These are phyloP conservation scores for Chanos chanos DNA, from an alignment of 2,797 vertebrate species.

Conservation along the genomic window DNA sequence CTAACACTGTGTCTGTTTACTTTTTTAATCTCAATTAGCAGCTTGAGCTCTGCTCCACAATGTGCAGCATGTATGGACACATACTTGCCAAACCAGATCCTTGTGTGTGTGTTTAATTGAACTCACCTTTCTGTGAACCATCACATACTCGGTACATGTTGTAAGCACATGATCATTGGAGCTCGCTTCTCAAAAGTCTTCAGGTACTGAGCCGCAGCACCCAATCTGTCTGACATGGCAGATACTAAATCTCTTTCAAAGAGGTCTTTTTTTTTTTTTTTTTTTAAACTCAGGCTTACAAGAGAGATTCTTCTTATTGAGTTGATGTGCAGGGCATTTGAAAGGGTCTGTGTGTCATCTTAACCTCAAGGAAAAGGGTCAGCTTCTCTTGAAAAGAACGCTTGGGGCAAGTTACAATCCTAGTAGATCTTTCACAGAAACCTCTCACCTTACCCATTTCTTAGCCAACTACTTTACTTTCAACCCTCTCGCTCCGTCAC, in stretches of 20 bases:
- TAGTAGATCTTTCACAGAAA: slow-evolving; percentile 25
- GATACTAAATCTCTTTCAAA: slow-evolving; percentile 19
- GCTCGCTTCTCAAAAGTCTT: slow-evolving; percentile 36
- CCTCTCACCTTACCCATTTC: slow-evolving; percentile 18
- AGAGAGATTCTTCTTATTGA: slow-evolving; percentile 47
- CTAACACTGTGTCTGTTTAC: slow-evolving; percentile 73
- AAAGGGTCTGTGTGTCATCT: slow-evolving; percentile 52
- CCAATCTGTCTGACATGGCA: slow-evolving; percentile 44
- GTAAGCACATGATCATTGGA: slow-evolving; percentile 49
- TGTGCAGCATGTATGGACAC: slow-evolving; percentile 69
- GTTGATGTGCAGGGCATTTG: slow-evolving; percentile 49
- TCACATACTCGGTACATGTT: slow-evolving; percentile 53
- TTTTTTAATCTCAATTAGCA: slow-evolving; percentile 76
- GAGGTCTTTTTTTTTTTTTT: background rate
- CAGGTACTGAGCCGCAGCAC: slow-evolving; percentile 37
- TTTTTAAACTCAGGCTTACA: slow-evolving; percentile 31
- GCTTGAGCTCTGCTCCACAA: slow-evolving; percentile 68
- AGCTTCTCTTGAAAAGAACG: slow-evolving; percentile 46
- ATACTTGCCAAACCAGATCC: slow-evolving; percentile 76
- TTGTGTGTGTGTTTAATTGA: slow-evolving; percentile 55
- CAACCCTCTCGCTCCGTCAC: background rate
- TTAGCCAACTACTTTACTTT: slow-evolving; percentile 17
- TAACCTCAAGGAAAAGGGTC: slow-evolving; percentile 54
- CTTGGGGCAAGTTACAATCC: slow-evolving; percentile 38
- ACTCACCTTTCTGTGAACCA: slow-evolving; percentile 51